Conservation (phyloP, 2,113 vertebrate species). For the Pheucticus melanocephalus region DNA sequence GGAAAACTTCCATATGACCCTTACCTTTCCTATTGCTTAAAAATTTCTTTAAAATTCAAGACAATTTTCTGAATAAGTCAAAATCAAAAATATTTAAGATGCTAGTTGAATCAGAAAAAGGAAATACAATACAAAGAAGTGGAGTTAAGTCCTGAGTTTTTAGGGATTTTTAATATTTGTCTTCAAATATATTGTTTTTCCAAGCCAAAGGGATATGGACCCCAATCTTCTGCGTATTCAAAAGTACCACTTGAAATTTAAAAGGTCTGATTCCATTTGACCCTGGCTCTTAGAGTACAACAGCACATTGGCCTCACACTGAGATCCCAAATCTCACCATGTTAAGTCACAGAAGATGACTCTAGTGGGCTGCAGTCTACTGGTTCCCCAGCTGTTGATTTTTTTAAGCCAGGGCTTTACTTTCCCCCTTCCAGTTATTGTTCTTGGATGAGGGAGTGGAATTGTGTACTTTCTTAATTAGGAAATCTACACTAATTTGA, state of each 20-base stretch:
- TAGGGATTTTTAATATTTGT: not conserved
- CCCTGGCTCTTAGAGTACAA: not conserved
- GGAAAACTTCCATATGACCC: not conserved
- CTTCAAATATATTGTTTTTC: not conserved
- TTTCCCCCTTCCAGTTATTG: not conserved
- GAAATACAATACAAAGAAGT: not conserved
- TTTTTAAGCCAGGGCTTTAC: not conserved
- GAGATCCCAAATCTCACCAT: not conserved
- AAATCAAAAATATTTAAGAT: not conserved
- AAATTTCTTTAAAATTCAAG: not conserved
- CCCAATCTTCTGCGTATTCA: not conserved
- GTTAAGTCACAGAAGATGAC: not conserved
- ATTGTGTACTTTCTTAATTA: not conserved
- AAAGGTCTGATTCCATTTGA: not conserved
- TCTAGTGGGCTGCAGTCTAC: not conserved
- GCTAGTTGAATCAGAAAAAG: not conserved
- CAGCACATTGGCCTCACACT: not conserved
- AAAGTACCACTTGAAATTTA: not conserved
- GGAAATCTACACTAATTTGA: not conserved
- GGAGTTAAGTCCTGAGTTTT: not conserved
- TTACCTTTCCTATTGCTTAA: not conserved
- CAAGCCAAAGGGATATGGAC: not conserved
- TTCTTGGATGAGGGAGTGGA: not conserved
- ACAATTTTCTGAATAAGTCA: not conserved
- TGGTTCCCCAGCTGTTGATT: not conserved